Conservation (phyloP, 2,797 vertebrate species). For the Acropternis orthonyx region DNA sequence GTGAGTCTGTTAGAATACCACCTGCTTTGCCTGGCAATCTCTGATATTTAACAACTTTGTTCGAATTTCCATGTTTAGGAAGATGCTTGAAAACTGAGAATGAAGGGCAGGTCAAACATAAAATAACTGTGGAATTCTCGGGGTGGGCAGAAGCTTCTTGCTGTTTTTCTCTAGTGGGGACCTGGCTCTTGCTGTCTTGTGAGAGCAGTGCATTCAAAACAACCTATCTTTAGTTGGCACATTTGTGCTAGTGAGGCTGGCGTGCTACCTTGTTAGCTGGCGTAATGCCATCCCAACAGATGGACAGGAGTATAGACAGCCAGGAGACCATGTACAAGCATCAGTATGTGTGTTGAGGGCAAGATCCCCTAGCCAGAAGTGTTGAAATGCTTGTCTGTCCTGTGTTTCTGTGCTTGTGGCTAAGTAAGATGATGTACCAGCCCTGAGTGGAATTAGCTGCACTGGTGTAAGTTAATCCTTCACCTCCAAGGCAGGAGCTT, state of each 20-base stretch:
- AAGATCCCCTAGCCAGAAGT: conserved; percentile 61
- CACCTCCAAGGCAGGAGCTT: background rate
- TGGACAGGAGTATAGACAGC: conserved; percentile 73
- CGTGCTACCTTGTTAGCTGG: conserved; percentile 69
- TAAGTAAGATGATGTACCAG: conserved; percentile 8
- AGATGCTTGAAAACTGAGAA: conserved; percentile 48
- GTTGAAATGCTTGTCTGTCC: conserved; percentile 57
- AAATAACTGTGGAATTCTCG: background rate
- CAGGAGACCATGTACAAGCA: conserved; percentile 71
- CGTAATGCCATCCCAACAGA: conserved; percentile 74
- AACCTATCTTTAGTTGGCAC: conserved; percentile 63
- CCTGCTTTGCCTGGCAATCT: conserved; percentile 63
- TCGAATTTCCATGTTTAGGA: conserved; percentile 4
- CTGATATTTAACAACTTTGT: conserved; percentile 18
- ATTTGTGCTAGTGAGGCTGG: conserved; percentile 60
- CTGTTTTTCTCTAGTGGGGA: background rate
- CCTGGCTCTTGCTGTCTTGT: background rate
- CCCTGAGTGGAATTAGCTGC: background rate
- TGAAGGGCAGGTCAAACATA: background rate
- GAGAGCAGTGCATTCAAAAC: conserved; percentile 38
- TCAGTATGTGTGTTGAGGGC: conserved; percentile 66
- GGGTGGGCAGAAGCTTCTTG: background rate
- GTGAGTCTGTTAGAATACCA: conserved; percentile 53
- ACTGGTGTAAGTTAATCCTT: background rate
- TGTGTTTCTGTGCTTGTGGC: background rate